Percentiles rank a stretch among this genome's conserved stretches.
These are phyloP conservation scores for Acrobasis suavella DNA, from an alignment of 2,888 invertebrate species.

Conservation along the genomic window DNA sequence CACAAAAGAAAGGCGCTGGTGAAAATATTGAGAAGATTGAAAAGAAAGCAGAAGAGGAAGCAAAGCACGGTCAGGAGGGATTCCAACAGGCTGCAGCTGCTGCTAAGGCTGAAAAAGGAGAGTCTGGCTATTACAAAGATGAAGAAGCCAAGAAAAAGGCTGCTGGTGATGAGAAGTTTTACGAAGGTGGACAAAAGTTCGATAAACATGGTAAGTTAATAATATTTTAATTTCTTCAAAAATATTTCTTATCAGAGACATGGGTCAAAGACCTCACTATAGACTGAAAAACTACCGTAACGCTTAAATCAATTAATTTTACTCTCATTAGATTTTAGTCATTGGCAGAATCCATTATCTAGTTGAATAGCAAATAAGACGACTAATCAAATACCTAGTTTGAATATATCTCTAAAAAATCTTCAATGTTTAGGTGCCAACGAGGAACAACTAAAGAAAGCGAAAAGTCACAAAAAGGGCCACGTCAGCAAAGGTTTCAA, in stretches of 20 bases:
- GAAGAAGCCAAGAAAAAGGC: conserved; percentile 83
- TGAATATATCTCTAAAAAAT: neutral
- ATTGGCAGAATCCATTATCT: neutral
- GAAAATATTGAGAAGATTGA: conserved; percentile 79
- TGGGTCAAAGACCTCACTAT: neutral
- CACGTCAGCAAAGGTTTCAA: conserved; percentile 86
- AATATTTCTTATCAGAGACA: neutral
- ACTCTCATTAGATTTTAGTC: neutral
- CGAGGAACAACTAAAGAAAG: conserved; percentile 79
- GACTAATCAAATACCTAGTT: neutral
- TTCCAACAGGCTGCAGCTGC: conserved; percentile 80
- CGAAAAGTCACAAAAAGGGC: conserved; percentile 84
- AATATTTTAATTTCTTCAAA: conserved; percentile 32
- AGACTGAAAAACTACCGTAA: neutral
- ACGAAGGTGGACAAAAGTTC: conserved; percentile 81
- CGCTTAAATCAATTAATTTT: neutral
- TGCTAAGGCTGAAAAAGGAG: conserved; percentile 79
- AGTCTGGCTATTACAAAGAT: conserved; percentile 77
- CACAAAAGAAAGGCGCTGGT: conserved; percentile 81
- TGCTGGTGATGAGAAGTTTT: conserved; percentile 82
- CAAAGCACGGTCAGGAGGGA: conserved; percentile 82
- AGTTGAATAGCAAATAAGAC: neutral
- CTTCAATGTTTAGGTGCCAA: conserved; percentile 64
- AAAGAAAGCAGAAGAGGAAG: conserved; percentile 80
- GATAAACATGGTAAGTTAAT: conserved; percentile 78